Conservation (phyloP, 2,113 vertebrate species). For the Solea senegalensis region DNA sequence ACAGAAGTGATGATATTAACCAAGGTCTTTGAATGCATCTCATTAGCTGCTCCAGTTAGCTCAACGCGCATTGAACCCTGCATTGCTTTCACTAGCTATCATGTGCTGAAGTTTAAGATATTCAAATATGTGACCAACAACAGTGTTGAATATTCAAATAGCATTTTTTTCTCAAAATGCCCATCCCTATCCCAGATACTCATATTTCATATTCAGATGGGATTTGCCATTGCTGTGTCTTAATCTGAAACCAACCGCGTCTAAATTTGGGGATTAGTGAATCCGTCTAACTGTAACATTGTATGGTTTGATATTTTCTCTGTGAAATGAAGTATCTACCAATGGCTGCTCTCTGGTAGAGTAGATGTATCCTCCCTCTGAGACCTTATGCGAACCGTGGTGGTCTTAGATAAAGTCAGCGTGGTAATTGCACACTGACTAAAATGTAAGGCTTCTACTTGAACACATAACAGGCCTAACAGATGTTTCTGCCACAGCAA, state of each 20-base stretch:
- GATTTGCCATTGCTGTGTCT: conserved; percentile 21
- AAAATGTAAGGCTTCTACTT: conserved; percentile 39
- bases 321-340: conserved; percentile 31
- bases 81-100: too few species aligned
- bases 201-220: neutral
- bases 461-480: conserved; percentile 39
- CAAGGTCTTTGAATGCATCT: too few species aligned
- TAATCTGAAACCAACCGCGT: conserved; percentile 12
- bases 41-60: too few species aligned
- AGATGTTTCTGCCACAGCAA: conserved; percentile 51
- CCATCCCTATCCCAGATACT: too few species aligned
- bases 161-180: too few species aligned
- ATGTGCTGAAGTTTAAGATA: too few species aligned
- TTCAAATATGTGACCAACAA: too few species aligned
- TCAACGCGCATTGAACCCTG: too few species aligned
- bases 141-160: too few species aligned
- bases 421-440: conserved; percentile 34
- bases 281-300: conserved; percentile 33
- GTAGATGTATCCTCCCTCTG: conserved; percentile 5
- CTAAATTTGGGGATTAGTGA: conserved; percentile 23
- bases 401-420: conserved; percentile 24
- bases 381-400: conserved; percentile 47
- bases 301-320: conserved; percentile 20
- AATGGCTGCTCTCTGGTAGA: conserved; percentile 35
- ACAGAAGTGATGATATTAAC: too few species aligned